A percentile compares a stretch with the other conserved stretches of the same genome.
Conservation (phyloP, 1,140 invertebrate genomes). For the Philaenus spumarius region DNA sequence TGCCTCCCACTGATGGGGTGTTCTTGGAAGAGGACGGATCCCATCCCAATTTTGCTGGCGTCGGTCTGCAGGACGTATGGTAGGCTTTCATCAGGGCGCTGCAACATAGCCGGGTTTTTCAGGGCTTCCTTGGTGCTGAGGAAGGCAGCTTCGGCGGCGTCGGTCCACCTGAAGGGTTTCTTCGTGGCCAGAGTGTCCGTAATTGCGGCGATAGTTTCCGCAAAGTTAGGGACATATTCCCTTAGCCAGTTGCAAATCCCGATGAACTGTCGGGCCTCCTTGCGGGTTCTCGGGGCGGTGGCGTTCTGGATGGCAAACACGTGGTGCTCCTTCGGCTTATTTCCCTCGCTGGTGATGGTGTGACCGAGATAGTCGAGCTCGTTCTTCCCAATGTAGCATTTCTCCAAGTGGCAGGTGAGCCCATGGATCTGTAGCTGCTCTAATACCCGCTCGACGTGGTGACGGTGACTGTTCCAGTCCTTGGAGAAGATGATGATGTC, state of each 20-base stretch:
- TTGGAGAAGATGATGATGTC: constrained; percentile 30
- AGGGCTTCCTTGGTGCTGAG: background rate
- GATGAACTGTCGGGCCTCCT: constrained; percentile 26
- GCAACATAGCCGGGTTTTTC: background rate
- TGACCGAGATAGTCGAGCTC: constrained; percentile 36
- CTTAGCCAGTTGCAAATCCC: constrained; percentile 34
- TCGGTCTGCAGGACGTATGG: background rate
- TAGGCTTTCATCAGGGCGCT: background rate
- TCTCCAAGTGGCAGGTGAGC: constrained; percentile 31
- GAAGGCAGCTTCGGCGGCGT: background rate
- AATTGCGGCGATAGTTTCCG: constrained; percentile 30
- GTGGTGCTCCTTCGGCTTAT: constrained; percentile 32
- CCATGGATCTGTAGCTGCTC: constrained; percentile 24
- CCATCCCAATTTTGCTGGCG: background rate
- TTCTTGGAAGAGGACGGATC: constrained; percentile 2
- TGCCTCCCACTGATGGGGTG: background rate
- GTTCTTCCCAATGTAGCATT: constrained; percentile 34
- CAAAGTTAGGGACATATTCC: constrained; percentile 37
- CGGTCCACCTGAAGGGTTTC: constrained; percentile 17
- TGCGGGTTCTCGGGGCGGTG: constrained; percentile 27
- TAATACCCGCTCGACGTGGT: constrained; percentile 24
- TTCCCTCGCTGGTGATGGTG: constrained; percentile 30
- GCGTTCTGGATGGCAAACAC: constrained; percentile 30
- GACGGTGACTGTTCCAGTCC: constrained; percentile 26
- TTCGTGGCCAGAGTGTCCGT: constrained; percentile 29